These are phyloP conservation scores for Drosophila incognita DNA, from an alignment of 2,888 invertebrate genomes.

Conservation along the genomic window DNA sequence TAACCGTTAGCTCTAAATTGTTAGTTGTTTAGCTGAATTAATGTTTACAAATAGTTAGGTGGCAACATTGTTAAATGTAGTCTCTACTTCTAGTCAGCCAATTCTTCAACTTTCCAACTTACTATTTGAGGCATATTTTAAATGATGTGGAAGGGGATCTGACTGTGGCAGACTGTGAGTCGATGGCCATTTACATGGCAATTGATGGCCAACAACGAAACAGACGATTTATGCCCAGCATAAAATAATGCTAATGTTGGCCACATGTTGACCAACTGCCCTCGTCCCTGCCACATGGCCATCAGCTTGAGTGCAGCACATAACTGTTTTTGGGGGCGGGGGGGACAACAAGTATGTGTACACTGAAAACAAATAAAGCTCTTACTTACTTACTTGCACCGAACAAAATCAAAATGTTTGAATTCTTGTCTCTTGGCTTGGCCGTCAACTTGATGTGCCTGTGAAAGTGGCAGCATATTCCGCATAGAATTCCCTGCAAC, in stretches of 20 bases:
- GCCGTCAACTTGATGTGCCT: neutral
- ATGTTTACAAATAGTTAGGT: slow-evolving; percentile 16
- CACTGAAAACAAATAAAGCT: slow-evolving; percentile 47
- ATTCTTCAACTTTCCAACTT: slow-evolving; percentile 6
- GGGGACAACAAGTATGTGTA: slow-evolving; percentile 38
- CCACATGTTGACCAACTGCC: slow-evolving; percentile 54
- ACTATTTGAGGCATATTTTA: neutral
- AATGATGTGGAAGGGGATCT: slow-evolving; percentile 12
- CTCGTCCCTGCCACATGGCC: slow-evolving; percentile 15
- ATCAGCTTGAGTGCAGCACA: slow-evolving; percentile 28
- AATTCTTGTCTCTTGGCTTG: neutral
- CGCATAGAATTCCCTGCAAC: neutral
- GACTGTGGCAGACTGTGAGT: slow-evolving; percentile 7
- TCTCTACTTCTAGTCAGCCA: slow-evolving; percentile 16
- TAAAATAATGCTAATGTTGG: slow-evolving; percentile 57
- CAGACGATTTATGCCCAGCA: slow-evolving; percentile 72
- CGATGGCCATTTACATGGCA: slow-evolving; percentile 22
- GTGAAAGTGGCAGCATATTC: slow-evolving; percentile 12
- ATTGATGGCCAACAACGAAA: slow-evolving; percentile 37
- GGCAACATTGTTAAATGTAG: neutral
- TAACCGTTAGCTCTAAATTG: slow-evolving; percentile 1
- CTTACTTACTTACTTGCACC: slow-evolving; percentile 44
- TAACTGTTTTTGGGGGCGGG: slow-evolving; percentile 56
- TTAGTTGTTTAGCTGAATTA: slow-evolving; percentile 3
- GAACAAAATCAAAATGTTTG: slow-evolving; percentile 9